Base-by-base conservation (phyloP, 1,140 invertebrate species). In the Akabosia matsudoensis region DNA sequence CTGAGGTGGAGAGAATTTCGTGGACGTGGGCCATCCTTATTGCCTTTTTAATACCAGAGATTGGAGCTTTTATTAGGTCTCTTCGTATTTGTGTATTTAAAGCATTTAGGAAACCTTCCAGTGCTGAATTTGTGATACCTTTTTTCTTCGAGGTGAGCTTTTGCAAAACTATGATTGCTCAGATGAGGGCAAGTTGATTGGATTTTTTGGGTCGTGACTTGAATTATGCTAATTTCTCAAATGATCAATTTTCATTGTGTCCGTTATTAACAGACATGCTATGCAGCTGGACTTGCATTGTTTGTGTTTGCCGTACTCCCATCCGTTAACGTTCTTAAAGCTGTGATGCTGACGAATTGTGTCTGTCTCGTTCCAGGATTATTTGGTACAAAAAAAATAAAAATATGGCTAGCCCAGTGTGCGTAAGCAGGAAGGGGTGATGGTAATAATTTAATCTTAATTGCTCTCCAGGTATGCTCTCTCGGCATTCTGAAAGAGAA, bases 11-110 rank as follows among this genome's bases (percentile, higher is more conserved):
- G 84, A 88, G 93, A 56, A 91, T 96, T 71, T 92, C 91, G 13
- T 97, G 94, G 94, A 93, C 94, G 84, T 97, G 95, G 95, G 93
- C 92, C 74, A 85, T 97, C n/a, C 86, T 96, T 37, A 92, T 95
- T 78, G 92, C 91, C 0, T 95, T 93, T 82, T 88, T 92, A 0
- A 89, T 95, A 51, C 95, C 95, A 0, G 94, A 97, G 85, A 86
- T 96, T 30, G 93, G 95, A 10, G 91, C 93, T 0, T 85, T 95
- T 16, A 91, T 96, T 80, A 88, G 95, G 61, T 92, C 94, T 18
- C 87, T 91, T 1, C 89, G 94, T 79, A 96, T 96, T 84, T 96
- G 93, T 83, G 90, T 95, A 82, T 97, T 97, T 87, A 97, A 96
- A 82, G 91, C 92, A 0, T 93, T 90, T 79, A 90, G 90, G 83